Evolutionary conservation across 2,113 vertebrate genomes (phyloP), one percentile per base, ranked within the genome.

Genomic region (Micromys minutus): DNA sequence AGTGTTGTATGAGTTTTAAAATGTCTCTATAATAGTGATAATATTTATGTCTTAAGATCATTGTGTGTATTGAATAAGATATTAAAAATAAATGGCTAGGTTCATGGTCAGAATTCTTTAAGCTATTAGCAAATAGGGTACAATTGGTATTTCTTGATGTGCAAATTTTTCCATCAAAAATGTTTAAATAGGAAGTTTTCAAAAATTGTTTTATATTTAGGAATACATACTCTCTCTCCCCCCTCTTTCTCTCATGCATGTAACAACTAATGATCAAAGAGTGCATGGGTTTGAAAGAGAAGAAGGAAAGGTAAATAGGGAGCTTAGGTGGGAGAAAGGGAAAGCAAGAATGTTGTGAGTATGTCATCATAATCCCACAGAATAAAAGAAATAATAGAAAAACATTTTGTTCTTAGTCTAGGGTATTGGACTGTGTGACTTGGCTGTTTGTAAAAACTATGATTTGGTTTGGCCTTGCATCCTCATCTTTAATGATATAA

Each of bases 21-120:
- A 93, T 95, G 36, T 80, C 57, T 93, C 42, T 13, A 63, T 69
- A 89, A 61, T 12, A 65, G 57, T 65, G 89, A 90, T 77, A 93
- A 79, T 87, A 42, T 90, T 89, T 89, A 57, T 89, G 59, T 83
- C 21, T 34, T 79, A 74, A 63, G 11, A 21, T 57, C 72, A 2
- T 87, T 63, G 21, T 76, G 31, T n/a, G 29, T 26, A 80, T 93
- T 85, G 77, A 76, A 89, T 83, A 89, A 86, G 77, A 87, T 76
- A 76, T 19, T 61, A 21, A 50, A 76, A 81, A 59, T 76, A 91
- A 96, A 84, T 16, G 47, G n/a, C 3, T 79, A 79, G 71, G 36
- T 87, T 87, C 69, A 87, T 10, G 42, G 21, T 45, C 39, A 77
- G 55, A 16, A 69, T 81, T 86, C 57, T 63, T 61, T 87, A 94